These are phyloP conservation scores for Clarias magur DNA, from an alignment of 2,113 vertebrate genomes.

Conservation along the genomic window DNA sequence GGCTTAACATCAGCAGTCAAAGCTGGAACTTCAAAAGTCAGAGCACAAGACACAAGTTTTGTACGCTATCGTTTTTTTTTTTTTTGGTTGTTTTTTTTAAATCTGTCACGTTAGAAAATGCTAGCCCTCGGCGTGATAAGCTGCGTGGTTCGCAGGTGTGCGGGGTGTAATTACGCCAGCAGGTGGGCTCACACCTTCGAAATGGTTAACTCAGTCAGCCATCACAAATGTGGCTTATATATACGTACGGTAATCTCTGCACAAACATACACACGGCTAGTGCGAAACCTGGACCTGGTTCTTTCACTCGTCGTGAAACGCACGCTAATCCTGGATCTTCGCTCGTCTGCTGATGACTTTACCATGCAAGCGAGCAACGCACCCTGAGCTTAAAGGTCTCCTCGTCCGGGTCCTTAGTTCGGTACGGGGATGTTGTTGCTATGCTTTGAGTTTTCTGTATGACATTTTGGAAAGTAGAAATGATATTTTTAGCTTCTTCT, in stretches of 20 bases:
- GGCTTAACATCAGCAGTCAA: background rate
- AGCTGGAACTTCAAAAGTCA: too few species aligned
- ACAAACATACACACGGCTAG: background rate
- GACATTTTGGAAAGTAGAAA: background rate
- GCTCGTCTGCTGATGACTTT: background rate
- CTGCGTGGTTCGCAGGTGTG: background rate
- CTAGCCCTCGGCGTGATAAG: background rate
- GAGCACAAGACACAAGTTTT: background rate
- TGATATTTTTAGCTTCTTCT: too few species aligned
- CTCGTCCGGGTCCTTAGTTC: background rate
- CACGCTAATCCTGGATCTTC: background rate
- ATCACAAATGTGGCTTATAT: background rate
- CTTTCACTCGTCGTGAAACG: background rate
- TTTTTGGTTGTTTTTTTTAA: background rate
- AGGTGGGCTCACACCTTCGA: slow-evolving; percentile 7
- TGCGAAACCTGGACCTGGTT: background rate
- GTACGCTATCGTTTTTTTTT: background rate
- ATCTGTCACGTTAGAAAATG: background rate
- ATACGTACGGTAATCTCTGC: background rate
- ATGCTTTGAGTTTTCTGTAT: background rate
- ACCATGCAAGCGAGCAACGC: background rate
- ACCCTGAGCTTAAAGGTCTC: background rate
- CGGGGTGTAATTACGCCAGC: slow-evolving; percentile 1
- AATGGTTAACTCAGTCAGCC: background rate
- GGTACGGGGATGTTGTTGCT: background rate